phyloP scores from a whole-genome alignment of 2,797 vertebrate species.

The Ibycter americanus region DNA sequence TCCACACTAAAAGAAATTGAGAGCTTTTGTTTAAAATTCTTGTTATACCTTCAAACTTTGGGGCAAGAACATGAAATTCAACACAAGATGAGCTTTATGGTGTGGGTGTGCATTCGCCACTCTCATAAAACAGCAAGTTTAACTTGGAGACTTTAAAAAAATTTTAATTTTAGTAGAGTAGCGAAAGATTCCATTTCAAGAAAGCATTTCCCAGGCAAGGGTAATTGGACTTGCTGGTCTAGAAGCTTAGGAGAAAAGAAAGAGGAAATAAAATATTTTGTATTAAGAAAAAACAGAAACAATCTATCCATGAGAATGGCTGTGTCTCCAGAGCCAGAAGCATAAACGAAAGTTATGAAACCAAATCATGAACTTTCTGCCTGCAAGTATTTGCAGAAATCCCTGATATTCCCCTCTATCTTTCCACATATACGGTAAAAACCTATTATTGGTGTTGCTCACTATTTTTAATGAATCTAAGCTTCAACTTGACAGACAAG shows the following conservation, averaged over 20 bases:
- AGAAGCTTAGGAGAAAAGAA: background rate
- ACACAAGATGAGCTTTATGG: background rate
- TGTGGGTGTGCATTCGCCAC: background rate
- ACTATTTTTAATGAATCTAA: background rate
- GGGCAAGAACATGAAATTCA: background rate
- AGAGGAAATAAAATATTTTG: background rate
- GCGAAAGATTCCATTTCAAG: background rate
- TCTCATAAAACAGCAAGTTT: background rate
- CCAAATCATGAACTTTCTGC: background rate
- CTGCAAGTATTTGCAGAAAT: background rate
- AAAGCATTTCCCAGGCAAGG: background rate
- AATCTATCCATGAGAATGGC: background rate
- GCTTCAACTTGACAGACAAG: background rate
- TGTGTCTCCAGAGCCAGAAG: background rate
- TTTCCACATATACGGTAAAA: background rate
- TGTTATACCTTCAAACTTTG: background rate
- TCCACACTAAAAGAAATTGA: background rate
- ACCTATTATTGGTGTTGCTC: background rate
- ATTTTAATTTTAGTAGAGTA: background rate
- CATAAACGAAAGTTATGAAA: background rate
- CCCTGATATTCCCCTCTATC: background rate
- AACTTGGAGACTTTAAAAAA: background rate
- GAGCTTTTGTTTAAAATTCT: background rate
- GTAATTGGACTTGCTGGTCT: background rate
- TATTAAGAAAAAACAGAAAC: background rate